A percentile compares a stretch with the other conserved stretches of the same genome.
phyloP scores from a whole-genome alignment of 2,113 vertebrate species.

The Scophthalmus maximus region DNA sequence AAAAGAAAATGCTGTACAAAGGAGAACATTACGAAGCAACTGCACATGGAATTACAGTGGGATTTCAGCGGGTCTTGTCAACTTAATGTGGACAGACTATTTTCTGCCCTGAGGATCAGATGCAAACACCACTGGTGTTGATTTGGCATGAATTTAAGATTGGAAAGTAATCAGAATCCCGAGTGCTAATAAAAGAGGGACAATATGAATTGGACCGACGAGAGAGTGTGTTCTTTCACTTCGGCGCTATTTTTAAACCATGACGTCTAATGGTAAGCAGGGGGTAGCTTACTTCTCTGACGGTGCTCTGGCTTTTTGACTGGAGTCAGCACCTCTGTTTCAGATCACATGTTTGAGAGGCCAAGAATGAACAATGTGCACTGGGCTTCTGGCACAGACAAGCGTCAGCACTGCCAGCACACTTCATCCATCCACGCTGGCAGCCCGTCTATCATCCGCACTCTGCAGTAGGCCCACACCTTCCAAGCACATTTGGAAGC shows the following conservation, averaged over 20 bases:
- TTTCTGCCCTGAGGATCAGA: slow-evolving; percentile 55
- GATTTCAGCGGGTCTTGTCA: slow-evolving; percentile 31
- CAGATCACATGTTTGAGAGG: slow-evolving; percentile 64
- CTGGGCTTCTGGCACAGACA: slow-evolving; percentile 58
- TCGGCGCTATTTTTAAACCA: slow-evolving; percentile 69
- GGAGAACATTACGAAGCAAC: slow-evolving; percentile 2
- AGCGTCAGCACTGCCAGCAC: slow-evolving; percentile 54
- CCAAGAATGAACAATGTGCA: slow-evolving; percentile 68
- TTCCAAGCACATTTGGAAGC: slow-evolving; percentile 51
- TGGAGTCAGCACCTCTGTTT: slow-evolving; percentile 73
- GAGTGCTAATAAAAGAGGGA: slow-evolving; percentile 57
- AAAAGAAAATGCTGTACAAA: slow-evolving; percentile 21
- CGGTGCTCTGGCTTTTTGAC: slow-evolving; percentile 41
- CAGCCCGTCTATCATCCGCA: slow-evolving; percentile 64
- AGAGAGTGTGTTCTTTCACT: slow-evolving; percentile 56
- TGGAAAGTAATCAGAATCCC: slow-evolving; percentile 59
- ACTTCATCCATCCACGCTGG: slow-evolving; percentile 71
- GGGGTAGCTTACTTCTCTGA: slow-evolving; percentile 57
- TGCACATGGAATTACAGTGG: slow-evolving; percentile 9
- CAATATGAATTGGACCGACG: slow-evolving; percentile 41
- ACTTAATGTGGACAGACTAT: slow-evolving; percentile 25
- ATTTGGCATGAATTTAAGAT: slow-evolving; percentile 44
- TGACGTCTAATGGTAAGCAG: slow-evolving; percentile 60
- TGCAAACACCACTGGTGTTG: slow-evolving; percentile 24
- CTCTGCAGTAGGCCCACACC: slow-evolving; percentile 41